Base-by-base conservation (phyloP, 2,113 vertebrate species). In the Tupaia chinensis region DNA sequence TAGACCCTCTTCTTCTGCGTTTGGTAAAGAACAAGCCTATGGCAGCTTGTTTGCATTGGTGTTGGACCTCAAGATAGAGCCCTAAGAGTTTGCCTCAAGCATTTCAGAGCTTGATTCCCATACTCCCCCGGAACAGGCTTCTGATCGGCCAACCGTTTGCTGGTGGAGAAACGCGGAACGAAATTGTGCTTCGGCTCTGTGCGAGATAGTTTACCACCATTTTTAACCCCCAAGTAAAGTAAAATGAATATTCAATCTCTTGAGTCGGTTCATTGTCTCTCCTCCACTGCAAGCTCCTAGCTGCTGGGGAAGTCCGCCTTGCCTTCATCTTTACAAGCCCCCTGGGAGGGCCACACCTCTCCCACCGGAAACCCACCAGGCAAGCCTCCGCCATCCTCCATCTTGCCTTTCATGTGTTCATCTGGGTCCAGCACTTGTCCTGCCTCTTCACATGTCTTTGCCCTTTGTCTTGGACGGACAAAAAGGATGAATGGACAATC, bases 401-500 rank as follows among this genome's bases (percentile, higher is more conserved):
- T 10, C 72, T 80, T 58, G 34, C 65, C 63, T 68, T 87, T 53
- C 63, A 65, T 3, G 1, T 27, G 44, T 32, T 83, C 79, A 7
- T 9, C 56, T n/a, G 56, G 66, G 65, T 44, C 61, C 87, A 93
- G 86, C 23, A 1, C 1, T 0, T 3, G 1, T 80, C 87, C 78
- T 34, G 23, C 63, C 93, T 92, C 93, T 72, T 95, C 73, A 91
- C n/a, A 27, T 96, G 77, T 86, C 85, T 95, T 95, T 96, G 90
- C 92, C 97, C 95, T 96, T 94, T 93, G 92, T 95, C 84, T 0
- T 82, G 13, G 81, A 66, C 25, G 90, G 92, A 96, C 82, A 87
- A 92, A 93, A 92, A 97, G 54, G 74, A 97, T 96, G 95, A 96
- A 61, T 91, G 95, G 91, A 96, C 89, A 3, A 34, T 70, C 93